phyloP scores from a whole-genome alignment of 2,888 invertebrate genomes.

The Pharmacophagus antenor region DNA sequence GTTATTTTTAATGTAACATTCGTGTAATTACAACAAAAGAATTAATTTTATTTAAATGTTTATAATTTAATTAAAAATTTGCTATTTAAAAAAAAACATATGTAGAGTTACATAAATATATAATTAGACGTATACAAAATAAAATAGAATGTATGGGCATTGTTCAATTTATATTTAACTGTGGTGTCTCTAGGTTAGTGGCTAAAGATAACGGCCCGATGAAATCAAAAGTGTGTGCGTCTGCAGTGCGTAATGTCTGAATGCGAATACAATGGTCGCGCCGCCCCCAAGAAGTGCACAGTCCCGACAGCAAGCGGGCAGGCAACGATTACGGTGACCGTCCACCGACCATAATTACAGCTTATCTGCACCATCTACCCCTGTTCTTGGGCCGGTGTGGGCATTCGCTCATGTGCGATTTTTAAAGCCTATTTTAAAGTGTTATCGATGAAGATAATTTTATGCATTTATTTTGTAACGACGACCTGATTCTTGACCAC shows the following conservation, averaged over 20 bases:
- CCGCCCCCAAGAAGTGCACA: background rate
- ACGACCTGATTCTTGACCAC: too few species aligned
- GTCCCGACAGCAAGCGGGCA: constrained; percentile 5
- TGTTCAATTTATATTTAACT: too few species aligned
- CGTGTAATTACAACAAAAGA: too few species aligned
- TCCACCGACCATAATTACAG: constrained; percentile 29
- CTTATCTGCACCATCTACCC: constrained; percentile 28
- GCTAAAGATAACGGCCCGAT: background rate
- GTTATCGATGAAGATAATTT: background rate
- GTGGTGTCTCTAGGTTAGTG: too few species aligned
- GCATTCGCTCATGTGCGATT: constrained; percentile 3
- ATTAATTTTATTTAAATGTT: too few species aligned
- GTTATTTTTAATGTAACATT: too few species aligned
- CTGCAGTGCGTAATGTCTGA: constrained; percentile 5
- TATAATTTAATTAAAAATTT: too few species aligned
- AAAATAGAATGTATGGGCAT: too few species aligned
- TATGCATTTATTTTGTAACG: background rate
- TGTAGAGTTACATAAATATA: too few species aligned
- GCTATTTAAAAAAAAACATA: too few species aligned
- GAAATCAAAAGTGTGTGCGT: background rate
- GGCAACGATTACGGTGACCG: constrained; percentile 23
- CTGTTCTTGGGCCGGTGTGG: constrained; percentile 13
- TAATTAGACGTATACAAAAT: too few species aligned
- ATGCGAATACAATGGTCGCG: constrained; percentile 11
- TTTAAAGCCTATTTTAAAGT: constrained; percentile 1